phyloP scores from a whole-genome alignment of 2,797 vertebrate species.

The Onychomys torridus region DNA sequence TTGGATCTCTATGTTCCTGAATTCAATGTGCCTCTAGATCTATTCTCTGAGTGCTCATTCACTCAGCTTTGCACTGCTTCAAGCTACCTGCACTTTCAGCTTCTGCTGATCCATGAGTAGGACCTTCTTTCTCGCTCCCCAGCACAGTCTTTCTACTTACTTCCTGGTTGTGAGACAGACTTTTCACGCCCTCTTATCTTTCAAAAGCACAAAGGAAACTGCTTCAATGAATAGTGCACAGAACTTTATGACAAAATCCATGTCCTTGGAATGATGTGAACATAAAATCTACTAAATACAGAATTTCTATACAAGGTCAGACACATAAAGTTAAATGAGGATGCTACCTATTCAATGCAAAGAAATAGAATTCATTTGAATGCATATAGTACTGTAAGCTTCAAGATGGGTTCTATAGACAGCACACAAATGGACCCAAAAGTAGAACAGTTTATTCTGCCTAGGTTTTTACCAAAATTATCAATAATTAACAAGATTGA shows the following conservation, averaged over 20 bases:
- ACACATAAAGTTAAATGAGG: neutral
- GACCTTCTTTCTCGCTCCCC: neutral
- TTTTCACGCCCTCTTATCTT: neutral
- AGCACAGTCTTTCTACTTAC: no score
- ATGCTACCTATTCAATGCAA: neutral
- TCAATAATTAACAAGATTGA: neutral
- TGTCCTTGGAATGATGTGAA: neutral
- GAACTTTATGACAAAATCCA: neutral
- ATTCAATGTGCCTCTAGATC: neutral
- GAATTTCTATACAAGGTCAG: conserved; percentile 31
- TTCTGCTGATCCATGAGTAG: neutral
- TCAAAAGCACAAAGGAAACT: neutral
- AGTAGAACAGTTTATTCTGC: neutral
- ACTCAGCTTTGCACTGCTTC: neutral
- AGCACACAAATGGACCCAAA: neutral
- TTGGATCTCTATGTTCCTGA: neutral
- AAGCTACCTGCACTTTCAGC: neutral
- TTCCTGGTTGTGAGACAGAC: neutral
- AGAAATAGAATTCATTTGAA: neutral
- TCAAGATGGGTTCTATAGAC: neutral
- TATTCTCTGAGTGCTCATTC: neutral
- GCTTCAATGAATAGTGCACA: neutral
- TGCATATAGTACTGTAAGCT: neutral
- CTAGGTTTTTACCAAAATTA: neutral
- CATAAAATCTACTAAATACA: neutral